These are phyloP conservation scores for Halcyon leucocephala DNA, from an alignment of 2,797 vertebrate species.

Conservation along the genomic window DNA sequence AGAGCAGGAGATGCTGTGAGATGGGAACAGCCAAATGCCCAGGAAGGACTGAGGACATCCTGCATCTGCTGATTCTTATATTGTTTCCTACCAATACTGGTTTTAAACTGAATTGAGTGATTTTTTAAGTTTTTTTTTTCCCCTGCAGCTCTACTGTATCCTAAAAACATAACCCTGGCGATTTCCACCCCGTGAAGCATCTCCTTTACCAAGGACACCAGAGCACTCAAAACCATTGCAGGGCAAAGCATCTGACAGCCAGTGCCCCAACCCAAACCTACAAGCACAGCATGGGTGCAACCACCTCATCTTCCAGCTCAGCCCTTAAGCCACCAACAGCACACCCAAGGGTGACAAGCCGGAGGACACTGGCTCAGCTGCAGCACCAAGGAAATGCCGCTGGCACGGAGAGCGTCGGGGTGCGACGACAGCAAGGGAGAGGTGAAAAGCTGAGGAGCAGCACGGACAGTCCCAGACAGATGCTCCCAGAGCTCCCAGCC, in stretches of 20 bases:
- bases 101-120: background rate
- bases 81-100: background rate
- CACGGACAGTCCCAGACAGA: background rate
- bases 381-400: background rate
- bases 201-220: background rate
- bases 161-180: background rate
- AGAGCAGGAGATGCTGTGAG: background rate
- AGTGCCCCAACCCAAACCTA: background rate
- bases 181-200: background rate
- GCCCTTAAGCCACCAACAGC: background rate
- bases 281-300: fast-evolving
- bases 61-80: background rate
- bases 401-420: fast-evolving
- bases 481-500: background rate
- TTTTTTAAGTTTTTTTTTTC: background rate
- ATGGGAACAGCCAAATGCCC: background rate
- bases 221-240: background rate
- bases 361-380: background rate
- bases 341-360: background rate
- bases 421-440: background rate
- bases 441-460: background rate
- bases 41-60: background rate
- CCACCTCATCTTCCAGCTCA: background rate
- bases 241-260: background rate
- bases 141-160: background rate